Conservation (phyloP, 1,140 invertebrate genomes). For the Panagrolaimus sp. region DNA sequence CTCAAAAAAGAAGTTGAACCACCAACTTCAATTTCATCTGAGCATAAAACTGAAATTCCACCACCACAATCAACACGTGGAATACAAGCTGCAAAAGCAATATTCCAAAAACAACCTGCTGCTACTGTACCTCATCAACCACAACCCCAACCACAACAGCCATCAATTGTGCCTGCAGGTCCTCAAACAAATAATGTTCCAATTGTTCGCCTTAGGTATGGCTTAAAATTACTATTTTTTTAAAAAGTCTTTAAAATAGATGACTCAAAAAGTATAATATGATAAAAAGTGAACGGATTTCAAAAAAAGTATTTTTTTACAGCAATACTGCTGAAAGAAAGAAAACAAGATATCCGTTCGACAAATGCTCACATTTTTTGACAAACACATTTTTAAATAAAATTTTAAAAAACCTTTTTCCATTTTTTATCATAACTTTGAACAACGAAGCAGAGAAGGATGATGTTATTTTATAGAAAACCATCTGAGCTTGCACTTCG, state of each 20-base stretch:
- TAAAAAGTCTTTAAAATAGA: no score
- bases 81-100: slow-evolving; percentile 14
- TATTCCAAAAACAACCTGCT: slow-evolving; percentile 13
- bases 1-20: slow-evolving; percentile 48
- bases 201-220: not conserved
- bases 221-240: no score
- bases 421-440: not conserved
- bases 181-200: not conserved
- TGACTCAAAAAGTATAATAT: no score
- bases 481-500: slow-evolving; percentile 1
- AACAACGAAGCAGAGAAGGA: no score
- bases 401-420: not conserved
- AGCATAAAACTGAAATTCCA: not conserved
- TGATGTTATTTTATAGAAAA: not conserved
- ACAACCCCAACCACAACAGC: no score
- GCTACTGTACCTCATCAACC: not conserved
- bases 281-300: no score
- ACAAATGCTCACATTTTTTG: not conserved
- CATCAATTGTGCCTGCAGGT: no score
- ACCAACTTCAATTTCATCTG: slow-evolving; percentile 13
- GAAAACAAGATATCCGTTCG: no score
- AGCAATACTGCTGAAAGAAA: no score
- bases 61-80: not conserved
- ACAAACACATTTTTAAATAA: not conserved
- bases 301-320: no score